Conservation (phyloP, 2,113 vertebrate species). For the Odontophorus gujanensis region DNA sequence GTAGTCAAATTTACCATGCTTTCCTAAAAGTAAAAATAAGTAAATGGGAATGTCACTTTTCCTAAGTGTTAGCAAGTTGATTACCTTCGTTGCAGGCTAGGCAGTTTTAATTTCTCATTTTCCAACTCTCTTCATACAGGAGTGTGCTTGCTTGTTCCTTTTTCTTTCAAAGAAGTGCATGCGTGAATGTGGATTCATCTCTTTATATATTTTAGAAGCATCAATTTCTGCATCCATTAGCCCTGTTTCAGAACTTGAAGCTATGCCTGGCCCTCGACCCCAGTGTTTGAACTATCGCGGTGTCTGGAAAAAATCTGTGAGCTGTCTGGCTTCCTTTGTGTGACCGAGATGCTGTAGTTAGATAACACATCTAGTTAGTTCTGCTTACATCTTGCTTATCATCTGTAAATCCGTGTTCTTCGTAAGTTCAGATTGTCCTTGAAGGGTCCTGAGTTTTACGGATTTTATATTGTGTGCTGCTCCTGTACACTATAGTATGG, state of each 20-base stretch:
- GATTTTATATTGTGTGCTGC: not conserved
- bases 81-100: not conserved
- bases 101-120: not conserved
- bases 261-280: not conserved
- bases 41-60: not conserved
- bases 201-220: not conserved
- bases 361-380: not conserved
- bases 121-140: not conserved
- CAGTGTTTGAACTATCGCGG: not conserved
- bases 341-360: not conserved
- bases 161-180: not conserved
- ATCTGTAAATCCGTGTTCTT: not conserved
- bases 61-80: not conserved
- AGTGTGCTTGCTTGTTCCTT: not conserved
- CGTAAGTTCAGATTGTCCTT: not conserved
- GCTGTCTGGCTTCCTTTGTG: not conserved
- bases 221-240: not conserved
- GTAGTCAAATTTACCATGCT: not conserved
- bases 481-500: fast-evolving
- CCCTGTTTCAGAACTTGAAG: not conserved
- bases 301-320: not conserved
- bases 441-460: not conserved
- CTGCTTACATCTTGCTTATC: not conserved
- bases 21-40: not conserved
- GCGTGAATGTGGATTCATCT: not conserved